Evolutionary conservation across 2,797 vertebrate species (phyloP), one percentile per base, ranked within the genome.

Genomic region (Eleutherodactylus coqui): DNA sequence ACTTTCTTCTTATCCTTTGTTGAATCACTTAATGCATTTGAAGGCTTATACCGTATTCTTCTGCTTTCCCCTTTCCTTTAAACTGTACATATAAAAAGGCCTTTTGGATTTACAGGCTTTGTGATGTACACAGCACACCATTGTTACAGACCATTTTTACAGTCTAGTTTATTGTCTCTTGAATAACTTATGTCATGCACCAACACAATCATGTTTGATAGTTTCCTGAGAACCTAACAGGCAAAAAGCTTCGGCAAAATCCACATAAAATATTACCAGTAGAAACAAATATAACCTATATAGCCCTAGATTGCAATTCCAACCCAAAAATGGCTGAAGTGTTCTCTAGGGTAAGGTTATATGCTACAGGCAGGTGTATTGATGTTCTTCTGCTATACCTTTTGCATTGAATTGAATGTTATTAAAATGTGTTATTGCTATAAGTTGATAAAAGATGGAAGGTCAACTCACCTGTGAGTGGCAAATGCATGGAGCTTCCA

Each of bases 1-100:
- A 36, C 38, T 82, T 82, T 70, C 34, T 53, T 55, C 80, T 51
- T 72, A 70, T 82, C 49, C 67, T 72, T 73, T 82, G 80, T 72
- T 53, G 47, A 58, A 73, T 82, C 67, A 53, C 80, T 41, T 73
- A 82, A 82, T 82, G 67, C 47, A 72, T 55, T 53, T 55, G 51
- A 70, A 82, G 38, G 49, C 64, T 82, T 82, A 55, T 73, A 72
- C 70, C 45, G 17, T 73, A 53, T 82, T 82, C 45, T 70, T 8
- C 32, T 41, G 67, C 67, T 60, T 41, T 70, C 62, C 79, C 60
- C 60, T 69, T 32, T 36, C 34, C 36, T 58, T 73, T 53, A 72
- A 51, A 53, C 49, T 53, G 10, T 43, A 82, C 67, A 58, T 70
- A 82, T 19, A 55, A 53, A 58, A 11, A 2, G 36, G 32, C 11